phyloP scores from a whole-genome alignment of 1,140 invertebrate genomes.

The Aphis craccivora region DNA sequence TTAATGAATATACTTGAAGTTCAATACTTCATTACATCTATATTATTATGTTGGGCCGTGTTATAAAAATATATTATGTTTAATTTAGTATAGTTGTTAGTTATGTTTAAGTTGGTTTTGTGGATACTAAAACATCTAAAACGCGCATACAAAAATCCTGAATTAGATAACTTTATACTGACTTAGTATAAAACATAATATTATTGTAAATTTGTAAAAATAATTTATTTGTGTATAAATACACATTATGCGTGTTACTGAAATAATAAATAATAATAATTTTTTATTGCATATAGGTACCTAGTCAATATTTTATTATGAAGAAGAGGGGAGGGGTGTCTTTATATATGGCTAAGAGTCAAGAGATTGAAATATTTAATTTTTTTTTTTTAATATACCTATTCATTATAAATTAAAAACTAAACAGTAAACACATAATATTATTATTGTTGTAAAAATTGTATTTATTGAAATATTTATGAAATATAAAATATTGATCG shows the following conservation, averaged over 20 bases:
- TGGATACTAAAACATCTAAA: neutral
- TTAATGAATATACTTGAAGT: conserved; percentile 4
- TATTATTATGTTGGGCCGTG: neutral
- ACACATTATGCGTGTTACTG: neutral
- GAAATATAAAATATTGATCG: too few species aligned
- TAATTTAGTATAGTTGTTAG: neutral
- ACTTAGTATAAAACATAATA: neutral
- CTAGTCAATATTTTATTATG: too few species aligned
- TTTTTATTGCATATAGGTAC: neutral
- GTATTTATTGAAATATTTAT: too few species aligned
- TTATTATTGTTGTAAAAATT: too few species aligned
- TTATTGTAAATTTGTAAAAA: too few species aligned
- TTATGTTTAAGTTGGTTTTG: conserved; percentile 1
- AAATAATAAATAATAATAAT: neutral
- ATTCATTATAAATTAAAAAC: too few species aligned
- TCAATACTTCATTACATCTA: neutral
- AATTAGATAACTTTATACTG: neutral
- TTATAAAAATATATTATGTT: neutral
- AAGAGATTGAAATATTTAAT: too few species aligned
- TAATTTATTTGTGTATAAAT: neutral
- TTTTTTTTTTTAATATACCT: too few species aligned
- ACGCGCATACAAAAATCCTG: neutral
- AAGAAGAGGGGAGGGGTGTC: too few species aligned
- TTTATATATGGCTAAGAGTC: too few species aligned
- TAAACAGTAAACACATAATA: too few species aligned